A percentile compares a stretch with the other conserved stretches of the same genome.
These are phyloP conservation scores for Xyliphius kryptos DNA, from an alignment of 2,113 vertebrate species.

Conservation along the genomic window DNA sequence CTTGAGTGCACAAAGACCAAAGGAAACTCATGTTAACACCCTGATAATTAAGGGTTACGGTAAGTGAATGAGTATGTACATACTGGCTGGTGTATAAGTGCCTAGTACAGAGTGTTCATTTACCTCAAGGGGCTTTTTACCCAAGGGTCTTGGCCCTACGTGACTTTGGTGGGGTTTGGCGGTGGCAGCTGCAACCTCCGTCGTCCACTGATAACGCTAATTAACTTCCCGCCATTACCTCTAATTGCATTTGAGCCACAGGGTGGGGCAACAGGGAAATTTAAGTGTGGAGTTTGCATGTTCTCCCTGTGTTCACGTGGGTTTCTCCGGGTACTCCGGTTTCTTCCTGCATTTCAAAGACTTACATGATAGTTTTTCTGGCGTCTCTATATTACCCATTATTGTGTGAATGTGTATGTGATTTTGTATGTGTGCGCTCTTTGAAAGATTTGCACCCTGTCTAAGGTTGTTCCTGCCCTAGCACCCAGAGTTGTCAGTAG, in stretches of 20 bases:
- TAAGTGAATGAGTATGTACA: conserved; percentile 28
- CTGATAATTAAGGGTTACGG: background rate
- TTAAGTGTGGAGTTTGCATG: no score
- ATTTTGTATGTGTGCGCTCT: conserved; percentile 13
- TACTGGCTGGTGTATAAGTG: conserved; percentile 27
- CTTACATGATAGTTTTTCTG: no score
- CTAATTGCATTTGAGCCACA: conserved; percentile 40
- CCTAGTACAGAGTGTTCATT: conserved; percentile 9
- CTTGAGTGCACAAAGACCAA: no score
- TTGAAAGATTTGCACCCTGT: no score
- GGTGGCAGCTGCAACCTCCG: conserved; percentile 27
- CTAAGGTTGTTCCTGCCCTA: no score
- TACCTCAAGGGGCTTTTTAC: conserved; percentile 35
- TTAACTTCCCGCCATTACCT: conserved; percentile 50
- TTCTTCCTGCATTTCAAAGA: no score
- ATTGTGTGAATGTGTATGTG: no score
- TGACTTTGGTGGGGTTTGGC: conserved; percentile 43
- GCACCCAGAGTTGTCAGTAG: no score
- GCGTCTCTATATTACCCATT: no score
- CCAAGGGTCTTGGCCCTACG: conserved; percentile 38
- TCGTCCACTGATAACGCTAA: conserved; percentile 48
- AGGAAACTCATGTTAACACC: background rate
- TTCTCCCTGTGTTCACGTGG: no score
- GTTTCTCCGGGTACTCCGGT: no score
- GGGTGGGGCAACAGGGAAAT: conserved; percentile 30